phyloP scores from a whole-genome alignment of 2,888 invertebrate species.

The Trichogramma dendrolimi region DNA sequence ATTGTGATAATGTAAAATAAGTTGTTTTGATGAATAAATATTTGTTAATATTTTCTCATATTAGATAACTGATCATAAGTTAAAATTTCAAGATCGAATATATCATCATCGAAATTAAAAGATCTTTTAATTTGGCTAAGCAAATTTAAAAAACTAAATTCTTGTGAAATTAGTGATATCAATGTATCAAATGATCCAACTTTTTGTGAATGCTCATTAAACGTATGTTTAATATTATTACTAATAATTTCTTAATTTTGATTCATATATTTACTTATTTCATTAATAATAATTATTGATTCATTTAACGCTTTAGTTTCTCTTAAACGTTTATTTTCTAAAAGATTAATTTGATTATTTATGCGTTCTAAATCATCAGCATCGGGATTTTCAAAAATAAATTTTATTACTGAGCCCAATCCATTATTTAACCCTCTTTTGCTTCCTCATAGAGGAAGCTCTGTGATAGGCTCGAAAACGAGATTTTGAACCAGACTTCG shows the following conservation, averaged over 20 bases:
- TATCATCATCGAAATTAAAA: neutral
- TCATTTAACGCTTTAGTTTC: neutral
- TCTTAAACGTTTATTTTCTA: neutral
- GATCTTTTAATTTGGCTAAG: neutral
- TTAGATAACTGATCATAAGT: too few species aligned
- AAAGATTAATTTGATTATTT: neutral
- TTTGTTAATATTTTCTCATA: too few species aligned
- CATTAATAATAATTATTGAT: neutral
- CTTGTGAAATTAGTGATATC: neutral
- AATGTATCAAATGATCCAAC: neutral
- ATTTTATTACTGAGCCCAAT: neutral
- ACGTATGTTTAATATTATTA: neutral
- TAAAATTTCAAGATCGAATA: slow-evolving; percentile 28
- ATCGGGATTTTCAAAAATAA: neutral
- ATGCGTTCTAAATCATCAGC: neutral
- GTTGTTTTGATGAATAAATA: too few species aligned
- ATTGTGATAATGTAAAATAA: too few species aligned
- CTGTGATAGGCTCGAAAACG: too few species aligned
- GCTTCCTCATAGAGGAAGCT: too few species aligned
- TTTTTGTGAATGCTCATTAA: neutral
- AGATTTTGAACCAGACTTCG: too few species aligned
- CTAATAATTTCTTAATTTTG: neutral
- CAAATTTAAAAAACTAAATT: neutral
- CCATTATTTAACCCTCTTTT: neutral
- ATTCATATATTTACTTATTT: neutral